Evolutionary conservation across 2,113 vertebrate species (phyloP).

Genomic region (Tragelaphus strepsiceros): DNA sequence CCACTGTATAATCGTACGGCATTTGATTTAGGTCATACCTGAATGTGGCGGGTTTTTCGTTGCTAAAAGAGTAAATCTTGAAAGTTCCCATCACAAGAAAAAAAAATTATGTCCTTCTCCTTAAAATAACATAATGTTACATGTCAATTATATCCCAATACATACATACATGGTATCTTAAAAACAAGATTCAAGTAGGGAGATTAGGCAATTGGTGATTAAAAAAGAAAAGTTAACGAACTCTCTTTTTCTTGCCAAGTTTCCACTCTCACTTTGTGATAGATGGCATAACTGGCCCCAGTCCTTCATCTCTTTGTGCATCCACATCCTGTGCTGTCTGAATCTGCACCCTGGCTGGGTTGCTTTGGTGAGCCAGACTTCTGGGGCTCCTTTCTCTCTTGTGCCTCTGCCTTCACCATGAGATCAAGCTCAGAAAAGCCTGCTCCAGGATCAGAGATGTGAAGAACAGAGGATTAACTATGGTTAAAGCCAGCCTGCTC

Average conservation of each 20-base stretch:
- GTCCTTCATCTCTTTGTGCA: background rate
- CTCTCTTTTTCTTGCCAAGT: background rate
- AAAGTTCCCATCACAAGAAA: background rate
- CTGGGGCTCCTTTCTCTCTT: background rate
- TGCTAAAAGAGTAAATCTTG: background rate
- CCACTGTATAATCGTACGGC: background rate
- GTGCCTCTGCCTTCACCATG: background rate
- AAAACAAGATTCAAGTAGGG: background rate
- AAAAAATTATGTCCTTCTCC: background rate
- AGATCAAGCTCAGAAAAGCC: background rate
- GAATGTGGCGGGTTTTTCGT: background rate
- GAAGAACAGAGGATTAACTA: background rate
- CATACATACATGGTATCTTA: background rate
- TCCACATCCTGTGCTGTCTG: background rate
- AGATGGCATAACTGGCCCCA: background rate
- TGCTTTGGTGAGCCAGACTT: background rate
- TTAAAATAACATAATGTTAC: background rate
- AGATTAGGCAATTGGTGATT: background rate
- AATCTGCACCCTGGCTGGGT: background rate
- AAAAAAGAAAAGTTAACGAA: background rate
- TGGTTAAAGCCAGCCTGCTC: background rate
- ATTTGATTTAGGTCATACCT: background rate
- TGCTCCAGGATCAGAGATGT: background rate
- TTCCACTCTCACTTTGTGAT: background rate
- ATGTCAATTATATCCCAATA: background rate